Conservation (phyloP, 2,888 invertebrate genomes). For the Lasioglossum villosulum region DNA sequence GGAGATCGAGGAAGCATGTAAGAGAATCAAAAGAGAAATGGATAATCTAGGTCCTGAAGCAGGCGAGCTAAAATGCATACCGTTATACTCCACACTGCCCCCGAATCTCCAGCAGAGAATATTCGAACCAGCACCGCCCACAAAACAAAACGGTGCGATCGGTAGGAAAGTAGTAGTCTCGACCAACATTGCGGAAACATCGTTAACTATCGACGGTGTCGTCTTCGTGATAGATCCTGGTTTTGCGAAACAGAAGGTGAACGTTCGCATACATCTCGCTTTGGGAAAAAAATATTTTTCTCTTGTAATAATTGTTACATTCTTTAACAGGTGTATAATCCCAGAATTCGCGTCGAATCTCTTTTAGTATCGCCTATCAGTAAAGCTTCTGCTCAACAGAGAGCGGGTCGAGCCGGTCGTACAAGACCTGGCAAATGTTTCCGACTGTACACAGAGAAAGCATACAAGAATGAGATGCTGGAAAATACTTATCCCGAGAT, state of each 20-base stretch:
- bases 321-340: constrained; percentile 90
- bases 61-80: constrained; percentile 99
- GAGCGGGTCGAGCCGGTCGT: constrained; percentile 98
- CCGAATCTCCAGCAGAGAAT: constrained; percentile 98
- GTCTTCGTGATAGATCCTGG: constrained; percentile 99
- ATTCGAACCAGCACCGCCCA: constrained; percentile 98
- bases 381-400: constrained; percentile 99
- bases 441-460: constrained; percentile 96
- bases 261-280: background rate
- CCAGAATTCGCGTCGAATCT: constrained; percentile 97
- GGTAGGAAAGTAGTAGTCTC: constrained; percentile 98
- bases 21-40: constrained; percentile 97
- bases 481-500: constrained; percentile 99
- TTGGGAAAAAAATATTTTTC: constrained; percentile 6
- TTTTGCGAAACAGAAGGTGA: constrained; percentile 98
- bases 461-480: constrained; percentile 99
- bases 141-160: constrained; percentile 94
- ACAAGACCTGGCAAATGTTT: constrained; percentile 99
- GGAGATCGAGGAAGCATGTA: constrained; percentile 99
- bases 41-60: constrained; percentile 98
- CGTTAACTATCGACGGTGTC: constrained; percentile 99
- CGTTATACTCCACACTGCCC: constrained; percentile 98
- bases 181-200: constrained; percentile 99
- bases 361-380: constrained; percentile 99
- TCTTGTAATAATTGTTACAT: constrained; percentile 26